Evolutionary conservation across 1,140 invertebrate genomes (phyloP), one percentile per base, ranked within the genome.

Genomic region (Euwallacea similis): DNA sequence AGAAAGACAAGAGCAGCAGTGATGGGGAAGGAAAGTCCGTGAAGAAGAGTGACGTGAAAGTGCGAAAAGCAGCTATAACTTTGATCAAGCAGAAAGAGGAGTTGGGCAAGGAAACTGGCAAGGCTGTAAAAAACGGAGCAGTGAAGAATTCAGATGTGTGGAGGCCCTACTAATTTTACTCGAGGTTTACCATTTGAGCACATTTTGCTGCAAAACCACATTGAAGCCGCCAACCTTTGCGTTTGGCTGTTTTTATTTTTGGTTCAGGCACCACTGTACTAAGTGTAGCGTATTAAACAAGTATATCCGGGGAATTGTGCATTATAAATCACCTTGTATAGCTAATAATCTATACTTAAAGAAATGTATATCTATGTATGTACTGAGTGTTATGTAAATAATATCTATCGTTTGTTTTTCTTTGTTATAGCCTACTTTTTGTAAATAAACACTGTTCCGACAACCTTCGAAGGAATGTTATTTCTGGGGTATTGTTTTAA

Each of bases 111-210:
- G 53, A 79, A 83, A 6, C 82, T 79, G 42, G 76, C 42, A 79
- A 80, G 55, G 74, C 73, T 67, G 73, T 76, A 0, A 76, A 72
- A 15, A 73, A 71, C 58, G 74, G 74, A 21, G 76, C 65, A 81
- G 77, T 83, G 77, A 58, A 84, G 82, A 78, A 81, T 72, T 80
- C 79, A 0, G 86, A 88, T 73, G 87, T 88, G 7, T 88, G 87
- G 87, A 83, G 87, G 74, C 87, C 87, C 0, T 88, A 87, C 75
- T 87, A 84, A 77, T 50, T 50, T 6, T 33, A 33, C 21, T 50
- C 13, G 46, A 50, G 9, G 46, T 50, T 16, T 68, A 44, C 16
- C 21, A 33, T 33, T 33, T 33, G 21, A 33, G 21, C 21, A 33
- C 21, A 33, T 33, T 42, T 16, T 10, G 55, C 2, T 10, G 16